Evolutionary conservation across 2,888 invertebrate genomes (phyloP), one percentile per base, ranked within the genome.

Genomic region (Dendrolimus pini): DNA sequence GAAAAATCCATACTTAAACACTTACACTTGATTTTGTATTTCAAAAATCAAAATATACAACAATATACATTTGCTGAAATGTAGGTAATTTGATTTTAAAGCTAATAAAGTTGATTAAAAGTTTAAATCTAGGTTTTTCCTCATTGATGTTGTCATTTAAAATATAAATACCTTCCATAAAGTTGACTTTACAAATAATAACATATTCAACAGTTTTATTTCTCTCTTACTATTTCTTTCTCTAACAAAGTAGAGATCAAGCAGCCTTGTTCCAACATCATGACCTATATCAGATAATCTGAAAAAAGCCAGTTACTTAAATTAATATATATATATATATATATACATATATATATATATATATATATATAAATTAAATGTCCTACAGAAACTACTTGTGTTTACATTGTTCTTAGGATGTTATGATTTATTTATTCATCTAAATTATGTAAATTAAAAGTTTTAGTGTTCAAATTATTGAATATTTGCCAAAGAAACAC

Each of bases 201-300:
- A 88, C 93, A 99, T 98, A 78, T 97, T 98, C 0, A 99, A 92
- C 7, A 99, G 82, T 82, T 99, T 99, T 3, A 96, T 97, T 90
- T 99, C 99, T 47, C 99, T 92, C 82, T 98, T 99, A 64, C 96
- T 96, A 76, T 96, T 96, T 67, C 97, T 94, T 80, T 99, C 99
- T 65, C 99, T 92, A 1, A 99, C 93, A 75, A 98, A 97, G 75
- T 99, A 95, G 18, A 99, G 89, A 85, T 99, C 99, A 58, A 99
- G 94, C 55, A 99, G 91, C 75, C 98, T 95, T 6, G 96, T 93
- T 0, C 99, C 99, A 53, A 99, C 98, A 92, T 97, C 98, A 68
- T 96, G 95, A 0, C 99, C 99, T 80, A 99, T 93, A 72, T 98
- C 98, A 64, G 98, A 95, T 60, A 99, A 91, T 82, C 99, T 99